A percentile compares a stretch with the other conserved stretches of the same genome.
Conservation (phyloP, 2,113 vertebrate species). For the Tricholaema leucomelas region DNA sequence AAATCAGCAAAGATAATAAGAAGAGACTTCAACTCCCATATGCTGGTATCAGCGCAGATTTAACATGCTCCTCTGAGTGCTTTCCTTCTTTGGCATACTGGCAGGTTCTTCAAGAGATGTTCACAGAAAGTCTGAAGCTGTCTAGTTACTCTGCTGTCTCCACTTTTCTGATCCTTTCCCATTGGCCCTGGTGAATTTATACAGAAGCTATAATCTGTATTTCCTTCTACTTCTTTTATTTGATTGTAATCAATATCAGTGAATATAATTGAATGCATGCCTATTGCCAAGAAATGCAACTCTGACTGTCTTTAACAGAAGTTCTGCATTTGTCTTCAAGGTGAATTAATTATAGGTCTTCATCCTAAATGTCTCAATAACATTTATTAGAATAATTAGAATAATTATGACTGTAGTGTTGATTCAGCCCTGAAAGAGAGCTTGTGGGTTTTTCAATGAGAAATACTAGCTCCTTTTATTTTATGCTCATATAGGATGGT, state of each 20-base stretch:
- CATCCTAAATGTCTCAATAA: neutral
- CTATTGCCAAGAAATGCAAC: neutral
- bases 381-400: neutral
- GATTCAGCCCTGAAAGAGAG: neutral
- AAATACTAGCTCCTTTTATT: neutral
- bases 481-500: neutral
- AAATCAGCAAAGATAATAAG: conserved; percentile 63
- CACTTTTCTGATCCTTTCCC: neutral
- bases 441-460: neutral
- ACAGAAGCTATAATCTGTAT: neutral
- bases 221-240: neutral
- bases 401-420: neutral
- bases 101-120: neutral
- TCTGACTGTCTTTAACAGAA: neutral
- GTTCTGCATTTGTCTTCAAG: neutral
- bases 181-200: neutral
- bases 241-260: neutral
- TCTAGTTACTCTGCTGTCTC: neutral
- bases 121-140: neutral
- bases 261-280: neutral
- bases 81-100: neutral
- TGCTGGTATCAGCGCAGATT: conserved; percentile 43
- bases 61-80: conserved; percentile 21
- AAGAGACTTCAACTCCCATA: conserved; percentile 59
- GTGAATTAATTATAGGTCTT: neutral